These are phyloP conservation scores for Bombus haemorrhoidalis DNA, from an alignment of 1,140 invertebrate species.

Conservation along the genomic window DNA sequence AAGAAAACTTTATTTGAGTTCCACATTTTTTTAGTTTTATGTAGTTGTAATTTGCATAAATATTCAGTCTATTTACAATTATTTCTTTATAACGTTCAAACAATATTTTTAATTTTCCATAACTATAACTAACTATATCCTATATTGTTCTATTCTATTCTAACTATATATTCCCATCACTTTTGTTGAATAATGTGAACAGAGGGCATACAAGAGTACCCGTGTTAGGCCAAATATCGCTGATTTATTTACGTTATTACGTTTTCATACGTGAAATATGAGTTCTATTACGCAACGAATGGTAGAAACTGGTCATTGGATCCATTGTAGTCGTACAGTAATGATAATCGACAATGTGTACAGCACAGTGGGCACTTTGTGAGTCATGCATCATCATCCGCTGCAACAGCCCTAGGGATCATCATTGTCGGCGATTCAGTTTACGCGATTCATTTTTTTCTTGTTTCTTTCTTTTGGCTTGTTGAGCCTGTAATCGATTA, in stretches of 20 bases:
- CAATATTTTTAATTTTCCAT: too few relatives aligned
- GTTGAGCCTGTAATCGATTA: not conserved
- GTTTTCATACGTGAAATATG: conserved; percentile 47
- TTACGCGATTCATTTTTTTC: conserved; percentile 20
- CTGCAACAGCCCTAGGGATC: conserved; percentile 30
- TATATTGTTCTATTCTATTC: too few relatives aligned
- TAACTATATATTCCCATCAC: not conserved
- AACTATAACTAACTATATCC: too few relatives aligned
- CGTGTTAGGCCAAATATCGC: not conserved
- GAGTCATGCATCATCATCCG: conserved; percentile 50
- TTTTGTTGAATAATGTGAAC: not conserved
- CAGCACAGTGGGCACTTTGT: conserved; percentile 53
- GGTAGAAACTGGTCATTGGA: conserved; percentile 37
- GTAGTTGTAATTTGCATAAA: too few relatives aligned
- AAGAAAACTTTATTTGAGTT: too few relatives aligned
- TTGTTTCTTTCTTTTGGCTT: not conserved
- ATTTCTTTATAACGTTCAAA: too few relatives aligned
- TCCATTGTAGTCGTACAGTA: conserved; percentile 39
- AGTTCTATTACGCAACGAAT: conserved; percentile 45
- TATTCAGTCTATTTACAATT: too few relatives aligned
- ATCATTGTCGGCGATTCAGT: conserved; percentile 40
- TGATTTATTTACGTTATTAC: conserved; percentile 47
- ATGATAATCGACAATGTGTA: conserved; percentile 50
- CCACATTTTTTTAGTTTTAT: too few relatives aligned
- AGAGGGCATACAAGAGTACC: too few relatives aligned